Evolutionary conservation across 2,888 invertebrate genomes (phyloP).

Genomic region (Diploptera punctata): DNA sequence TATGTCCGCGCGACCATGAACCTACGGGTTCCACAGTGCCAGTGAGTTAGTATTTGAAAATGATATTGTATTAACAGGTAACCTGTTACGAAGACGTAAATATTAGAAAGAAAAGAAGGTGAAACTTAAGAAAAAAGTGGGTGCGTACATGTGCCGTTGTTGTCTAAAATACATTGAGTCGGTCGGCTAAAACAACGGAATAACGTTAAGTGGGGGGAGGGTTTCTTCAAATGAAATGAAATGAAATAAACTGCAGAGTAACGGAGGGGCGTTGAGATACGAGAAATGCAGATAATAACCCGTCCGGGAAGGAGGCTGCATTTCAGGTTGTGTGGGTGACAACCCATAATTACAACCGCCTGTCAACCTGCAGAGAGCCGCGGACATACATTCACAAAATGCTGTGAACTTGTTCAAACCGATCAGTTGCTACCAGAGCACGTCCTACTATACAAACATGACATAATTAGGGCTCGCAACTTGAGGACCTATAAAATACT

Average conservation of each 20-base stretch:
- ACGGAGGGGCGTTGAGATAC: constrained; percentile 30
- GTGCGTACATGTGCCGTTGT: background rate
- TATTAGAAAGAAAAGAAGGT: too few species aligned
- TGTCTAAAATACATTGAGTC: background rate
- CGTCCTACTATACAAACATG: too few species aligned
- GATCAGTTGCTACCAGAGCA: too few species aligned
- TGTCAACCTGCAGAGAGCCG: constrained; percentile 14
- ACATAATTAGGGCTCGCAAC: too few species aligned
- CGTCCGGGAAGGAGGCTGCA: constrained; percentile 29
- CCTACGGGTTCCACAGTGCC: too few species aligned
- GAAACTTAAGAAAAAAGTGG: too few species aligned
- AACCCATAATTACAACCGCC: constrained; percentile 40
- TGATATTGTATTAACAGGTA: too few species aligned
- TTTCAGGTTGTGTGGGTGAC: constrained; percentile 42
- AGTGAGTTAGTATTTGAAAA: too few species aligned
- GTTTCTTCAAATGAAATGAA: constrained; percentile 39
- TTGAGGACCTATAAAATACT: too few species aligned
- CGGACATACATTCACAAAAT: constrained; percentile 3
- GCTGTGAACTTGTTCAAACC: background rate
- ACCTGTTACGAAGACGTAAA: too few species aligned
- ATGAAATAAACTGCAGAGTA: constrained; percentile 38
- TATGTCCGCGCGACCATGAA: too few species aligned
- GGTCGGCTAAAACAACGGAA: constrained; percentile 3
- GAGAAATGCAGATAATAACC: constrained; percentile 37
- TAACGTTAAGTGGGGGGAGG: constrained; percentile 10